A percentile compares a stretch with the other conserved stretches of the same genome.
These are phyloP conservation scores for Sinosuthora webbiana DNA, from an alignment of 2,113 vertebrate species.

Conservation along the genomic window DNA sequence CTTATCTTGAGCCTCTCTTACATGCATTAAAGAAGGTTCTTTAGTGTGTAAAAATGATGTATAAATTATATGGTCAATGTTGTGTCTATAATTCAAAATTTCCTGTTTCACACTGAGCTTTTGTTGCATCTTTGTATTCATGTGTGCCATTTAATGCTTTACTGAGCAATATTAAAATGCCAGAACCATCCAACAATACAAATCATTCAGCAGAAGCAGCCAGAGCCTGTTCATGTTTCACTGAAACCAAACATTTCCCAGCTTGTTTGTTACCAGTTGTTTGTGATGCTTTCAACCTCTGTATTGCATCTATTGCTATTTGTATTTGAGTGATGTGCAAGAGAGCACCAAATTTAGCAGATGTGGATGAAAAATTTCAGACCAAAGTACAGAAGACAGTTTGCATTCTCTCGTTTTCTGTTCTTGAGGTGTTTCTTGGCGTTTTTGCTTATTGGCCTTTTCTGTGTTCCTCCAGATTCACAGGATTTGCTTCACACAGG, in stretches of 20 bases:
- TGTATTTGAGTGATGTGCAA: not conserved
- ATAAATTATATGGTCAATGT: not conserved
- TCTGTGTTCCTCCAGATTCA: not conserved
- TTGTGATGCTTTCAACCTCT: not conserved
- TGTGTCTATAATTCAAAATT: not conserved
- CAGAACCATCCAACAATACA: not conserved
- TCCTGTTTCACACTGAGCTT: not conserved
- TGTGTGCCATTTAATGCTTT: not conserved
- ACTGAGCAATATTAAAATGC: not conserved
- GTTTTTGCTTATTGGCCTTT: not conserved
- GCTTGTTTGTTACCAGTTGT: not conserved
- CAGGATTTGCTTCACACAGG: not conserved
- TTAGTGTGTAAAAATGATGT: not conserved
- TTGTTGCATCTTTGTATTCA: not conserved
- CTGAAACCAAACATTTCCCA: not conserved
- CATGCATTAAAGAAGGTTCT: not conserved
- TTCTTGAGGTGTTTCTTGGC: not conserved
- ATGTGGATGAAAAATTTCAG: not conserved
- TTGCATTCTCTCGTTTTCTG: not conserved
- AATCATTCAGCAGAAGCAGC: not conserved
- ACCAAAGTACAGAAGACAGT: not conserved
- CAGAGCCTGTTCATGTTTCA: not conserved
- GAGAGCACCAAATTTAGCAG: not conserved
- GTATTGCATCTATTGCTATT: not conserved
- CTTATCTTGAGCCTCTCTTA: not conserved